Conservation (phyloP, 2,888 invertebrate species). For the Sycophila texana region DNA sequence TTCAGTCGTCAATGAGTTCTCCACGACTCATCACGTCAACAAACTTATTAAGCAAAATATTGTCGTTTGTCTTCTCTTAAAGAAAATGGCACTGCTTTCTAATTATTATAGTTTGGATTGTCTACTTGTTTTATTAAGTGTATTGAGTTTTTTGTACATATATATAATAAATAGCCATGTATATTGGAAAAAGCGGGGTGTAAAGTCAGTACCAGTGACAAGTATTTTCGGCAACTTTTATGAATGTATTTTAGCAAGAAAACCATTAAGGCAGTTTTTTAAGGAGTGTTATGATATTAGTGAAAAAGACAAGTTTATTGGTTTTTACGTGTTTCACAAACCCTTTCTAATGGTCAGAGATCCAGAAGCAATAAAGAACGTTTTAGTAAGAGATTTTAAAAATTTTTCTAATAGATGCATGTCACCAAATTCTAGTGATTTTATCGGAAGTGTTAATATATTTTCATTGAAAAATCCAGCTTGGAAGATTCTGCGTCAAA, state of each 20-base stretch:
- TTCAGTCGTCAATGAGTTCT: too few species aligned
- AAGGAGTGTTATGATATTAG: conserved; percentile 70
- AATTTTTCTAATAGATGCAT: conserved; percentile 73
- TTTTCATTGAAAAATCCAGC: conserved; percentile 75
- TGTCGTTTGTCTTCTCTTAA: too few species aligned
- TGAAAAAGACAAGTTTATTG: conserved; percentile 71
- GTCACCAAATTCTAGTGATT: conserved; percentile 70
- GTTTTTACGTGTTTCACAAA: conserved; percentile 72
- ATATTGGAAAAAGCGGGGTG: conserved; percentile 55
- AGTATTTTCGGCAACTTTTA: conserved; percentile 75
- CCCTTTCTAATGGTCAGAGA: conserved; percentile 75
- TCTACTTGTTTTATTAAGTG: background rate
- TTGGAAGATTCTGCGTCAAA: conserved; percentile 75
- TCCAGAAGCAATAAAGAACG: conserved; percentile 74
- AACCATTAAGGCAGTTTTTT: conserved; percentile 68
- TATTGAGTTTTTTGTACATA: conserved; percentile 7
- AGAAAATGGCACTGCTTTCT: conserved; percentile 20
- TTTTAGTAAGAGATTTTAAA: conserved; percentile 76
- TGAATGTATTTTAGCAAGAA: conserved; percentile 67
- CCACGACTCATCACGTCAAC: too few species aligned
- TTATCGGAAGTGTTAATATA: conserved; percentile 73
- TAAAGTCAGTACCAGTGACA: conserved; percentile 56
- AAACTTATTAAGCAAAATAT: too few species aligned
- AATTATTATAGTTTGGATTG: background rate
- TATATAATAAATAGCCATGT: conserved; percentile 39